Percentiles rank a stretch among this genome's conserved stretches.
Evolutionary conservation across 2,888 invertebrate genomes (phyloP).

Genomic region (Ormyrus thymus): DNA sequence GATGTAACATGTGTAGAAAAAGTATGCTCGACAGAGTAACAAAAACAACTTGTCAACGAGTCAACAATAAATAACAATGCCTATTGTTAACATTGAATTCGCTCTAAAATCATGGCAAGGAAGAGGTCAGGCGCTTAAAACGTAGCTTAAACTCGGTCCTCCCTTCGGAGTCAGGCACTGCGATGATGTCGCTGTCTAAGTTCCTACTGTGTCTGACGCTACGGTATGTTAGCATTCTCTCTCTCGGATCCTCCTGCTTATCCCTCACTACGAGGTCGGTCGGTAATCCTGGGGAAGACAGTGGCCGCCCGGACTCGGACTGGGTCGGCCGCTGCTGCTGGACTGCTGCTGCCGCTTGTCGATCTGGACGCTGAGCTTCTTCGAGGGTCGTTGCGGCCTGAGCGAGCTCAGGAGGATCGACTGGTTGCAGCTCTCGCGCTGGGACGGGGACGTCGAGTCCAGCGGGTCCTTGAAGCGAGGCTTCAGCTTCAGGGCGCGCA

Average conservation of each 20-base stretch:
- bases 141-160: slow-evolving; percentile 35
- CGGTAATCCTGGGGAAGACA: slow-evolving; percentile 68
- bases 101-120: background rate
- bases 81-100: slow-evolving; percentile 15
- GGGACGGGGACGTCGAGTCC: slow-evolving; percentile 11
- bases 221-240: background rate
- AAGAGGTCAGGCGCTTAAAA: background rate
- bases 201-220: background rate
- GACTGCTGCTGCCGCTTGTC: slow-evolving; percentile 60
- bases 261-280: slow-evolving; percentile 64
- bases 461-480: slow-evolving; percentile 52
- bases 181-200: background rate
- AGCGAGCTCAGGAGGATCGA: slow-evolving; percentile 65
- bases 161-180: slow-evolving; percentile 38
- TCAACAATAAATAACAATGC: no score
- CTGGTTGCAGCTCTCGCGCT: slow-evolving; percentile 52
- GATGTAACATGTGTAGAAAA: no score
- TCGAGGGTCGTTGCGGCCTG: slow-evolving; percentile 64
- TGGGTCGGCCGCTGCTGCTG: slow-evolving; percentile 46
- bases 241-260: background rate
- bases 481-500: slow-evolving; percentile 58
- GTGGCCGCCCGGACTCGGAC: slow-evolving; percentile 63
- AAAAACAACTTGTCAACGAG: no score
- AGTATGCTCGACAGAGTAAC: no score
- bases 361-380: slow-evolving; percentile 61